Evolutionary conservation across 2,113 vertebrate genomes (phyloP), one percentile per base, ranked within the genome.

Genomic region (Mionectes macconnelli): DNA sequence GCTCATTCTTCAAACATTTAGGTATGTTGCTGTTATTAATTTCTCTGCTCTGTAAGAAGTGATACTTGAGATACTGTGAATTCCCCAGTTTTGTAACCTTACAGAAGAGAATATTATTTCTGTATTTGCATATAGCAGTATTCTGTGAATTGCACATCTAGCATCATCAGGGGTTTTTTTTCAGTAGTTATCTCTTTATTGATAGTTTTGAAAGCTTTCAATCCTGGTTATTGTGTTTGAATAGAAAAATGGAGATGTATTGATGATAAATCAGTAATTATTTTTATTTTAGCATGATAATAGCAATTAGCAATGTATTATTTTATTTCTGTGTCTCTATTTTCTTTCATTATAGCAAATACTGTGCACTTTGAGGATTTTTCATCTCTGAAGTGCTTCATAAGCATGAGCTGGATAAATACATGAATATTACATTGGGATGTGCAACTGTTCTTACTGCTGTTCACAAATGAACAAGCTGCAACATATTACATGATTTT

Each of bases 321-420:
- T 59, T 89, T 81, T 53, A 22, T 95, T 68, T 83, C 35, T 39
- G 5, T 31, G 8, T 47, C 10, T 92, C 18, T 92, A 11, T 82
- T 93, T 93, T 50, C 64, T 86, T 85, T 60, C 35, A 42, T 91
- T 88, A 56, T 77, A 92, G 53, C 50, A 90, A 93, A 42, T 81
- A 33, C 72, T 59, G 7, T 80, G 69, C 55, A 55, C 23, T 91
- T 84, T 0, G 8, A 79, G 52, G 52, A 44, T 85, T 67, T 89
- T 91, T 89, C 13, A 4, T 89, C 47, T 77, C 87, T 84, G 39
- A 93, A 91, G 47, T 85, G 49, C 39, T 89, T 94, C 59, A 55
- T 81, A 81, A 96, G 56, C 62, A 53, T 12, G 16, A 95, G 14
- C 67, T 64, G 28, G 69, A 78, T 86, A 82, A 89, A 59, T 66